Conservation (phyloP, 2,113 vertebrate genomes). For the Engystomops pustulosus region DNA sequence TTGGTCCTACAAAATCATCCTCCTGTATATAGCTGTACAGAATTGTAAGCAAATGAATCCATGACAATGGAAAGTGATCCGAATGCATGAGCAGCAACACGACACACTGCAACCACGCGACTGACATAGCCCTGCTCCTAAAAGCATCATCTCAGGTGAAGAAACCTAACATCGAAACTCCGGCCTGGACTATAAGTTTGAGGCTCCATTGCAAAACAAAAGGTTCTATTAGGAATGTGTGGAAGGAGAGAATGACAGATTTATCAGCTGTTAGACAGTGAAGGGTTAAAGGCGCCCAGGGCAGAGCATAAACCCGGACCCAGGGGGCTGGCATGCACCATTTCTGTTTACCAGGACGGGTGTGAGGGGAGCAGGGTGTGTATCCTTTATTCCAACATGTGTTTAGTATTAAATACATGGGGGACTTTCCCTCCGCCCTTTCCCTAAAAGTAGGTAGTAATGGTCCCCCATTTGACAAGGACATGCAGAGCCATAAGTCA, state of each 20-base stretch:
- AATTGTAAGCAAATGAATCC: neutral
- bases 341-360: conserved; percentile 74
- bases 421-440: conserved; percentile 77
- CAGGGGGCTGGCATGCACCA: conserved; percentile 74
- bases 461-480: conserved; percentile 59
- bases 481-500: conserved; percentile 72
- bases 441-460: conserved; percentile 59
- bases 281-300: conserved; percentile 65
- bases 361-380: conserved; percentile 68
- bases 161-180: neutral
- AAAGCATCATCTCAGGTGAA: neutral
- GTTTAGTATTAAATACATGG: conserved; percentile 87
- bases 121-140: neutral
- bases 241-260: conserved; percentile 51
- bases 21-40: neutral
- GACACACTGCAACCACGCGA: neutral
- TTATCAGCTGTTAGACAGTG: conserved; percentile 57
- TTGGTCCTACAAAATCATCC: neutral
- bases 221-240: conserved; percentile 41
- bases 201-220: conserved; percentile 32
- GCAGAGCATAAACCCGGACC: conserved; percentile 67
- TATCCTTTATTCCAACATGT: conserved; percentile 78
- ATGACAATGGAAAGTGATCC: neutral
- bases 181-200: neutral
- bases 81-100: neutral